Evolutionary conservation across 2,797 vertebrate genomes (phyloP).

Genomic region (Pseudomugil tenellus): DNA sequence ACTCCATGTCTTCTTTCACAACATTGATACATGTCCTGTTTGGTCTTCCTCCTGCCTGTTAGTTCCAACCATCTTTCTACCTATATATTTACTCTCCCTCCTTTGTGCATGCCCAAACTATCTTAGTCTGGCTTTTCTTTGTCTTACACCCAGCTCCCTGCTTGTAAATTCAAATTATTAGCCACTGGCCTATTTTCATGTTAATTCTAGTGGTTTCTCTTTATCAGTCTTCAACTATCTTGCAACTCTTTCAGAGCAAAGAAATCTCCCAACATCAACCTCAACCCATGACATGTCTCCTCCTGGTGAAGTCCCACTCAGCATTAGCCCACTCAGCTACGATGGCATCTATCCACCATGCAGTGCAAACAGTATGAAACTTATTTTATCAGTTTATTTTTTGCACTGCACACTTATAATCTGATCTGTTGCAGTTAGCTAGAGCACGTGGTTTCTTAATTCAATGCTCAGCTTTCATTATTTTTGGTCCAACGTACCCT

Average conservation of each 20-base stretch:
- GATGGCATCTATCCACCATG: background rate
- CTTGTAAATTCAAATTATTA: background rate
- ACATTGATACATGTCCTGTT: background rate
- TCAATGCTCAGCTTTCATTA: constrained; percentile 4
- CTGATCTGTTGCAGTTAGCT: constrained; percentile 10
- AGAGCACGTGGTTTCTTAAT: background rate
- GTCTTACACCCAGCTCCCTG: background rate
- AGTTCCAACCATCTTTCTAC: background rate
- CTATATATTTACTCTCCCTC: background rate
- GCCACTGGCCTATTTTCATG: background rate
- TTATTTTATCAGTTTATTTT: background rate
- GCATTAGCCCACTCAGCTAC: background rate
- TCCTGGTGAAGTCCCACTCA: background rate
- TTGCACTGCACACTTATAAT: background rate
- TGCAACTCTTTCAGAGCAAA: background rate
- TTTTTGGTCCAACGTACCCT: background rate
- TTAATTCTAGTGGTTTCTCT: background rate
- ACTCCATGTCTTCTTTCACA: background rate
- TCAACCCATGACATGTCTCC: background rate
- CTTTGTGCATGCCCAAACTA: background rate
- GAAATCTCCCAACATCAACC: background rate
- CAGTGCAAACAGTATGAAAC: background rate
- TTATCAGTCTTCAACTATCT: background rate
- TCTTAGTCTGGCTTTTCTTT: background rate
- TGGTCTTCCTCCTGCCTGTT: background rate